Evolutionary conservation across 1,140 invertebrate genomes (phyloP).

Genomic region (Micrasema minimum): DNA sequence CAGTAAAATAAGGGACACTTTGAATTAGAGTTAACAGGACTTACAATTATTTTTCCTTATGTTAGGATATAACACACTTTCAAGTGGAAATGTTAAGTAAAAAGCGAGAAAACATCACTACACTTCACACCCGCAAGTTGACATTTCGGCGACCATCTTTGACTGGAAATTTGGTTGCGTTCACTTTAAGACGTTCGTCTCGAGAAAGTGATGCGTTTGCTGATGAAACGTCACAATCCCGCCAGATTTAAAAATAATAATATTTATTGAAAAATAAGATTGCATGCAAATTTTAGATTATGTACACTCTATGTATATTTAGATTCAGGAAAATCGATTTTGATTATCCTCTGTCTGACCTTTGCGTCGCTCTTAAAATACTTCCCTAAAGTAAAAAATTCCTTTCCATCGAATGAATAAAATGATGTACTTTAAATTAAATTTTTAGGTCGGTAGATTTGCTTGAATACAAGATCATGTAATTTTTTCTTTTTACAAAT

Average conservation of each 20-base stretch:
- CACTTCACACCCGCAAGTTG: constrained; percentile 17
- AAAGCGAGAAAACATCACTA: constrained; percentile 38
- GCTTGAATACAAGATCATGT: too few species aligned
- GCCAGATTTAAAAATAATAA: constrained; percentile 12
- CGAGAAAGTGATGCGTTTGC: constrained; percentile 23
- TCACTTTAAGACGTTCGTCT: constrained; percentile 25
- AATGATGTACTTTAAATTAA: too few species aligned
- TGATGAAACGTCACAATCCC: constrained; percentile 5
- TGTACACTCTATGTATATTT: too few species aligned
- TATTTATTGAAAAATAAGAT: constrained; percentile 7
- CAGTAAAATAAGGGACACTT: background rate
- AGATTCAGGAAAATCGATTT: too few species aligned
- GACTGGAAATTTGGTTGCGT: constrained; percentile 32
- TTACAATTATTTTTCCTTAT: constrained; percentile 4
- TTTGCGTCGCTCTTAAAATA: too few species aligned
- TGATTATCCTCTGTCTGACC: too few species aligned
- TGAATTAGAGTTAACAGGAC: constrained; percentile 29
- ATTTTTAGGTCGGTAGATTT: too few species aligned
- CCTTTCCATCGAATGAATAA: too few species aligned
- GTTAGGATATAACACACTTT: constrained; percentile 6
- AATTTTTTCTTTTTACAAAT: too few species aligned
- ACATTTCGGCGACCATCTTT: constrained; percentile 43
- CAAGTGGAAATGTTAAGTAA: constrained; percentile 6
- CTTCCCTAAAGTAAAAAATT: too few species aligned
- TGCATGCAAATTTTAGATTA: too few species aligned